These are phyloP conservation scores for Diabrotica virgifera DNA, from an alignment of 1,140 invertebrate species.

Conservation along the genomic window DNA sequence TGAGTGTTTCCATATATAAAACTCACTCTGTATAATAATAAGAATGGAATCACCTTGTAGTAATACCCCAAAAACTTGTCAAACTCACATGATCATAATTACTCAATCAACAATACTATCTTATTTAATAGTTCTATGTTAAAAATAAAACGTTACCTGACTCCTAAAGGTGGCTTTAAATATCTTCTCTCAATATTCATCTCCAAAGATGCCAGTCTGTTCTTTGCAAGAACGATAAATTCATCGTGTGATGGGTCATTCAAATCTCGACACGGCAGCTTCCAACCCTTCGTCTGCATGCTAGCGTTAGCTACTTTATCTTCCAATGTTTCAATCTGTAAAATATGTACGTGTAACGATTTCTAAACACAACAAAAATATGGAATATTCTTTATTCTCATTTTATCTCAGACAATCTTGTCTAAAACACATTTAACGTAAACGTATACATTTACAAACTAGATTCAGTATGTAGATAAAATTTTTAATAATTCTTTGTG, in stretches of 20 bases:
- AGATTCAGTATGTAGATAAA: no score
- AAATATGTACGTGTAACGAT: neutral
- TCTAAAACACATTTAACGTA: no score
- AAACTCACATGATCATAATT: no score
- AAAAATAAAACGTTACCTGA: slow-evolving; percentile 55
- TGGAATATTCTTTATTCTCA: no score
- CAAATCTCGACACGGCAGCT: slow-evolving; percentile 62
- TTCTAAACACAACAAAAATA: slow-evolving; percentile 15
- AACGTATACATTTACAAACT: no score
- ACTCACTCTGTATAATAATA: no score
- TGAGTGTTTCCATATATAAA: no score
- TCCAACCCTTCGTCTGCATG: slow-evolving; percentile 92
- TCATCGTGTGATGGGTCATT: slow-evolving; percentile 58
- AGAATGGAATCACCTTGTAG: neutral
- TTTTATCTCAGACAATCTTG: no score
- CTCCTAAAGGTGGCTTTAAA: slow-evolving; percentile 87
- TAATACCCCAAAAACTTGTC: neutral
- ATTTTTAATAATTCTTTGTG: no score
- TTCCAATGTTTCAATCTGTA: slow-evolving; percentile 78
- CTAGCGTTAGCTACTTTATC: slow-evolving; percentile 89
- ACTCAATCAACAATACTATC: no score
- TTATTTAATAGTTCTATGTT: neutral
- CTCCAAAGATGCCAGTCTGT: slow-evolving; percentile 79
- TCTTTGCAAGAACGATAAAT: slow-evolving; percentile 67
- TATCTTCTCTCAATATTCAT: slow-evolving; percentile 89